Evolutionary conservation across 2,888 invertebrate species (phyloP).

Genomic region (Spodoptera exigua): DNA sequence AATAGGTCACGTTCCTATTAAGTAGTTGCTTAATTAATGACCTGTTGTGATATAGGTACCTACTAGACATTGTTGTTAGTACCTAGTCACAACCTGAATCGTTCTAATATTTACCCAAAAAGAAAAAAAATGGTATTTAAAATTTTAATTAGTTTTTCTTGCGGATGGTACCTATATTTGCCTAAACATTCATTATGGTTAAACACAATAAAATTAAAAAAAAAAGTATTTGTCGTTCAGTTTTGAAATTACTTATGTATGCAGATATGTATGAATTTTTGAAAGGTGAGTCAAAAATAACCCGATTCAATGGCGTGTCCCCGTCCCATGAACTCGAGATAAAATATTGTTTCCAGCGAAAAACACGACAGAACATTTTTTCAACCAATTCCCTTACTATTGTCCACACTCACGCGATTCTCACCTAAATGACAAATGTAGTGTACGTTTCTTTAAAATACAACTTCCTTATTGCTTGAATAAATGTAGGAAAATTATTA

Average conservation of each 20-base stretch:
- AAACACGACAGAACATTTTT: conserved; percentile 72
- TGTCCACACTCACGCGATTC: conserved; percentile 66
- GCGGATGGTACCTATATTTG: too few species aligned
- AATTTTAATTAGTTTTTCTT: too few species aligned
- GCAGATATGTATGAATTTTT: conserved; percentile 69
- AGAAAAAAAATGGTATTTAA: too few species aligned
- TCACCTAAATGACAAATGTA: conserved; percentile 60
- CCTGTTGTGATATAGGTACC: too few species aligned
- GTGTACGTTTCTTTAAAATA: conserved; percentile 41
- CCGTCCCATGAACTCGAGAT: conserved; percentile 72
- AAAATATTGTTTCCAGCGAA: conserved; percentile 77
- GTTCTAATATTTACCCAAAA: too few species aligned
- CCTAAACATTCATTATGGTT: too few species aligned
- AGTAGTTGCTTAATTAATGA: too few species aligned
- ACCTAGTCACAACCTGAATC: too few species aligned
- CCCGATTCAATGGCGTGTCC: conserved; percentile 68
- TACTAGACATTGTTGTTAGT: too few species aligned
- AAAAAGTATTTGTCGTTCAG: conserved; percentile 40
- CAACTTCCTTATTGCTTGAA: conserved; percentile 51
- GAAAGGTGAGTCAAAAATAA: conserved; percentile 72
- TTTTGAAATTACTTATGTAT: too few species aligned
- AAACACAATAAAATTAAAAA: conserved; percentile 19
- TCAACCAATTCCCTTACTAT: conserved; percentile 61
- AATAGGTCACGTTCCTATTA: too few species aligned
- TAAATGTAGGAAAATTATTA: conserved; percentile 23